Evolutionary conservation across 2,113 vertebrate genomes (phyloP).

Genomic region (Thalassoma bifasciatum): DNA sequence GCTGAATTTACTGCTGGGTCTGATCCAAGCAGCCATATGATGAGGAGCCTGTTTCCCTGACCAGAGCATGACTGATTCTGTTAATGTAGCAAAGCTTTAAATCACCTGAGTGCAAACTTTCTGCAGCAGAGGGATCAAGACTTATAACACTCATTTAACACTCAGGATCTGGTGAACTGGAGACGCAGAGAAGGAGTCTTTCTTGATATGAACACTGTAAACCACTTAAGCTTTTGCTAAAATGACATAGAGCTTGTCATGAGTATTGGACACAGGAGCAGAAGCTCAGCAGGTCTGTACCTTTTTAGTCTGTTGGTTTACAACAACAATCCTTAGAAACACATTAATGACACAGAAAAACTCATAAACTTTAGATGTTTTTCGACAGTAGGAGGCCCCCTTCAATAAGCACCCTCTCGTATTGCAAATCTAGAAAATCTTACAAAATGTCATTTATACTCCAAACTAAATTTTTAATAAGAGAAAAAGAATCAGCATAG

Average conservation of each 20-base stretch:
- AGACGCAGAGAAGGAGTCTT: constrained; percentile 22
- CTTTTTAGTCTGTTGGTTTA: neutral
- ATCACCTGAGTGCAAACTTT: constrained; percentile 60
- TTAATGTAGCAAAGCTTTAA: constrained; percentile 77
- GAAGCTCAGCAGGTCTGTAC: neutral
- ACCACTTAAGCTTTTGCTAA: neutral
- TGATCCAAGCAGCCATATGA: constrained; percentile 76
- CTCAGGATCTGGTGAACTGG: constrained; percentile 33
- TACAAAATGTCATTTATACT: too few species aligned
- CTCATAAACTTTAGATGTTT: neutral
- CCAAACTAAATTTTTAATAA: neutral
- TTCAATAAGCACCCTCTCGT: too few species aligned
- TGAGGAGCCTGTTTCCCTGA: constrained; percentile 50
- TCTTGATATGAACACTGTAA: neutral
- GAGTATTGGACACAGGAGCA: neutral
- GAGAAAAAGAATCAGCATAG: too few species aligned
- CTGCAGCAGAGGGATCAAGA: constrained; percentile 43
- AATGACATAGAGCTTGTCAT: neutral
- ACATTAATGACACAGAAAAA: neutral
- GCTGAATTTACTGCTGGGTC: constrained; percentile 76
- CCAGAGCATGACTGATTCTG: constrained; percentile 76
- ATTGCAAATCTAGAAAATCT: neutral
- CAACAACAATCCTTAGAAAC: too few species aligned
- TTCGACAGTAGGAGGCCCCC: too few species aligned
- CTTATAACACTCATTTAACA: constrained; percentile 59